phyloP scores from a whole-genome alignment of 2,888 invertebrate genomes.

The Stegana nigrithorax region DNA sequence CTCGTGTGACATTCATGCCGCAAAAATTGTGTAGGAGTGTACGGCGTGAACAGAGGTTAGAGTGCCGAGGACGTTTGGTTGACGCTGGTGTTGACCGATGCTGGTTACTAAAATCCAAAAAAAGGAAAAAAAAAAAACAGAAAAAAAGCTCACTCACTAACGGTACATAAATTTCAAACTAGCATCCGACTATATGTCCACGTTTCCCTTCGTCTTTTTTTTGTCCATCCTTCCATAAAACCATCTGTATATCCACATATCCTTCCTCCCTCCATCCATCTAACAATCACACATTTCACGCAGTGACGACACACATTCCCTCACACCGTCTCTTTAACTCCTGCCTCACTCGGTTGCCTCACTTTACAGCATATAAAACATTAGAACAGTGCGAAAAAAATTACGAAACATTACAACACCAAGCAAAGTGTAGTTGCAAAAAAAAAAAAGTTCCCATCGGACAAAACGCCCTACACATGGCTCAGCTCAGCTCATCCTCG shows the following conservation, averaged over 20 bases:
- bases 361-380: conserved; percentile 39
- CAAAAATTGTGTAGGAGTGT: too few relatives aligned
- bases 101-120: conserved; percentile 28
- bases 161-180: conserved; percentile 61
- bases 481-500: not conserved
- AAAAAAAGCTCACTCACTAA: conserved; percentile 56
- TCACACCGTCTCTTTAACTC: not conserved
- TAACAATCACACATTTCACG: conserved; percentile 55
- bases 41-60: conserved; percentile 32
- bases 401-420: conserved; percentile 42
- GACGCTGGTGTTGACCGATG: conserved; percentile 43
- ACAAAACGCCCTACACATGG: conserved; percentile 11
- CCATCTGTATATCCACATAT: too few relatives aligned
- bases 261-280: conserved; percentile 20
- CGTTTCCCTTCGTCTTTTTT: too few relatives aligned
- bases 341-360: conserved; percentile 4
- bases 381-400: conserved; percentile 35
- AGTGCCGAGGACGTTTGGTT: conserved; percentile 40
- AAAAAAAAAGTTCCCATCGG: conserved; percentile 21
- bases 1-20: conserved; percentile 28
- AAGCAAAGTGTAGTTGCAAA: conserved; percentile 13
- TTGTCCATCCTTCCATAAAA: not conserved
- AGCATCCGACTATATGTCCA: conserved; percentile 26
- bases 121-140: conserved; percentile 26
- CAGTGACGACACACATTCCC: conserved; percentile 47